Base-by-base conservation (phyloP, 2,888 invertebrate genomes). In the Drosophila monieri region DNA sequence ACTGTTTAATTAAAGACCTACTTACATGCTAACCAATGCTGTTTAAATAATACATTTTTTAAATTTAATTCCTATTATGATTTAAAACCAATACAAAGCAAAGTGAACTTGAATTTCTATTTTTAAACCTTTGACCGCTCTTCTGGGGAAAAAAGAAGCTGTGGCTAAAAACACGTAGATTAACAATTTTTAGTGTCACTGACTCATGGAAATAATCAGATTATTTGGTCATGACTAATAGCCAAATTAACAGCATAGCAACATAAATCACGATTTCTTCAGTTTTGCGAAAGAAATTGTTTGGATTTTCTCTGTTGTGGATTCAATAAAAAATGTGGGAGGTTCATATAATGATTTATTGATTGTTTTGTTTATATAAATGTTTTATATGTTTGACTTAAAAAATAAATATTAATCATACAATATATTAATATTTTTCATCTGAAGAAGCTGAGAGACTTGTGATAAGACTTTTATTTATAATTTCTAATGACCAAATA, bases 211-310 rank as follows among this genome's bases (percentile, higher is more conserved):
- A 59, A 41, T 21, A 23, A 35, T n/a, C 27, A 37, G 9, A 18
- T 9, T 25, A 61, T 61, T 61, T 60, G 39, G 47, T 59, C 60
- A 61, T 41, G 23, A 62, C 43, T 32, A 60, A 62, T 54, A 44
- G 18, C 25, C 9, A 65, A 47, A 6, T 56, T 41, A 35, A 32
- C 32, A 48, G 65, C 66, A 30, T 64, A 30, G 65, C 66, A 64
- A 64, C 62, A 66, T 64, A 64, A 64, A 65, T 64, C 66, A 52
- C 44, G 32, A 47, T 47, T 35, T 15, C 3, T 15, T n/a, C 35
- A 15, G 10, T 43, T 18, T 43, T 21, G 21, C 21, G 10, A 43
- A 12, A 21, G 15, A 21, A 43, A 21, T 4, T 1, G 3, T 6
- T 12, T 9, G 5, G 10, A 8, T 12, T 2, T 5, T 21, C 21